These are phyloP conservation scores for Penaeus vannamei DNA, from an alignment of 1,140 invertebrate genomes.

Conservation along the genomic window DNA sequence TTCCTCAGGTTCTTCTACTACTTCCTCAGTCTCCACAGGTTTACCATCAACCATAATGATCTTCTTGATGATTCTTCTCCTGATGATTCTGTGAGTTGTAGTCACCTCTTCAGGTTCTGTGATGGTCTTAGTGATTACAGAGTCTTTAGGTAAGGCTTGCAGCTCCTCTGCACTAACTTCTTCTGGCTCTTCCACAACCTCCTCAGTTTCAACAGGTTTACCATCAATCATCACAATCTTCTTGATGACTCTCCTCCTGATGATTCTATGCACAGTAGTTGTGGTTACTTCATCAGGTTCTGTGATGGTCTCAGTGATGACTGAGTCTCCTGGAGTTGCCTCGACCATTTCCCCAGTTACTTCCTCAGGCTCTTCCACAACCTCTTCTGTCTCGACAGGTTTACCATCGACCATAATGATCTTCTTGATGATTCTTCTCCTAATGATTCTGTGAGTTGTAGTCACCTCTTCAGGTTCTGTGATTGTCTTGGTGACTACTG, in stretches of 20 bases:
- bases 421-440: conserved; percentile 76
- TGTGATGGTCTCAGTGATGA: conserved; percentile 41
- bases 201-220: conserved; percentile 8
- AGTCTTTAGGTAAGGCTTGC: not conserved
- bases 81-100: conserved; percentile 1
- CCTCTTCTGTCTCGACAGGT: conserved; percentile 67
- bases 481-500: not conserved
- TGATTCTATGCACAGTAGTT: conserved; percentile 49
- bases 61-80: conserved; percentile 25
- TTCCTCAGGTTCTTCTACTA: not conserved
- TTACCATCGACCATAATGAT: conserved; percentile 62
- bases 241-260: conserved; percentile 38
- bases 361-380: no score
- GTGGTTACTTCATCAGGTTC: conserved; percentile 42
- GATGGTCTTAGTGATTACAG: conserved; percentile 17
- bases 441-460: conserved; percentile 78
- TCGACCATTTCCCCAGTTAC: conserved; percentile 55
- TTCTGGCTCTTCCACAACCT: not conserved
- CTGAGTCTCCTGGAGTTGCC: not conserved
- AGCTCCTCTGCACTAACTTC: not conserved
- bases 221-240: not conserved
- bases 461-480: conserved; percentile 26
- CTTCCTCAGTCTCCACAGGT: conserved; percentile 24
- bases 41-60: conserved; percentile 29
- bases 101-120: conserved; percentile 27